phyloP scores from a whole-genome alignment of 2,888 invertebrate genomes.

The Lamellibrachia columna region DNA sequence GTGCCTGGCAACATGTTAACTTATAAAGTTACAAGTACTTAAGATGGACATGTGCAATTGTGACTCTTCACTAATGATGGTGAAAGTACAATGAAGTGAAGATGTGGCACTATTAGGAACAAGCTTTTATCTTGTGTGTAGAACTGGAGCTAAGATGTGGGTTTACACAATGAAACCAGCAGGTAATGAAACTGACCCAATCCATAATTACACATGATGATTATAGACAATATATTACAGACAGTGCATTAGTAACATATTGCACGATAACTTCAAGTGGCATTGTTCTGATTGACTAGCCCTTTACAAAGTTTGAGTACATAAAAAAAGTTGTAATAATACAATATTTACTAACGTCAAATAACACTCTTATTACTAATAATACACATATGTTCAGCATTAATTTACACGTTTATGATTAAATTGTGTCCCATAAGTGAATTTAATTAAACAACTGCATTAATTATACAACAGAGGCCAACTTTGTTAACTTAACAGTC shows the following conservation, averaged over 20 bases:
- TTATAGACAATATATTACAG: not conserved
- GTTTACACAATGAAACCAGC: not conserved
- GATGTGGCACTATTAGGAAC: not conserved
- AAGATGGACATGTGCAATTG: not conserved
- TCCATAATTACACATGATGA: not conserved
- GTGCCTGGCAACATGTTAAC: not conserved
- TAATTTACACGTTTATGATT: not conserved
- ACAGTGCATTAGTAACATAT: not conserved
- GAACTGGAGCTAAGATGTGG: not conserved
- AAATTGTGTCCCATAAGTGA: not conserved
- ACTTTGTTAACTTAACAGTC: not conserved
- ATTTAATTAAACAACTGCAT: not conserved
- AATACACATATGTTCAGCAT: not conserved
- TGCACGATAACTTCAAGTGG: not conserved
- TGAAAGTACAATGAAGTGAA: not conserved
- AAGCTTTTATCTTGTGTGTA: not conserved
- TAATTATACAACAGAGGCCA: not conserved
- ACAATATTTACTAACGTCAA: not conserved
- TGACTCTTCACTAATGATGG: not conserved
- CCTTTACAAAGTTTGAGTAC: not conserved
- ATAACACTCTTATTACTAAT: conserved; percentile 6
- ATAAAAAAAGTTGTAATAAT: not conserved
- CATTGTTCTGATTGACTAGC: not conserved
- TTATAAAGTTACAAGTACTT: not conserved
- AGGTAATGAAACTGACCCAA: not conserved